Conservation (phyloP, 1,140 invertebrate species). For the Wasmannia auropunctata region DNA sequence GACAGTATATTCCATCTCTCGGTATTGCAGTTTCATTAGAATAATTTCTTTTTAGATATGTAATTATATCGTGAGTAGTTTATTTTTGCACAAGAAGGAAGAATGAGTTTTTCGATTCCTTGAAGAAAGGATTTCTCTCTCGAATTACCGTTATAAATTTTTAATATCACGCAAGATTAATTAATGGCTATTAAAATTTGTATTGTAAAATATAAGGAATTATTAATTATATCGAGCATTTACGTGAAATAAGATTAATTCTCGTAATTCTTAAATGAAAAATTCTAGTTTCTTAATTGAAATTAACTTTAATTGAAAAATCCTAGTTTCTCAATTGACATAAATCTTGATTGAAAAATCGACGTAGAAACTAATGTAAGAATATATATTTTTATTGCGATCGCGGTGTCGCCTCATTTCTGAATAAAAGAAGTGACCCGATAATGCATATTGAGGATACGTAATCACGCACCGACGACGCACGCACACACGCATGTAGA, state of each 20-base stretch:
- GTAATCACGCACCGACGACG: conserved; percentile 48
- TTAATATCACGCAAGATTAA: not conserved
- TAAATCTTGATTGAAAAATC: not conserved
- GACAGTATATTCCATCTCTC: conserved; percentile 38
- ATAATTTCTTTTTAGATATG: conserved; percentile 3
- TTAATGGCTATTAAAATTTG: not conserved
- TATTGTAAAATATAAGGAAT: not conserved
- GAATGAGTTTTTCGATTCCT: not conserved
- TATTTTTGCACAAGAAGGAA: not conserved
- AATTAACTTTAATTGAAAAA: not conserved
- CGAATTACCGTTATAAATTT: not conserved
- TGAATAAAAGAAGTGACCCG: conserved; percentile 39
- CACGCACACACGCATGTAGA: conserved; percentile 36
- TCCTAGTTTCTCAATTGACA: not conserved
- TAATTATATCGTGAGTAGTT: not conserved
- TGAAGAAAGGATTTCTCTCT: not conserved
- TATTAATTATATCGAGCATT: not conserved
- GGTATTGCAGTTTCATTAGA: conserved; percentile 42
- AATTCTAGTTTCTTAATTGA: not conserved
- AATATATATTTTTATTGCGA: not conserved
- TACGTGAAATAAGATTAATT: not conserved
- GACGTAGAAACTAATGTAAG: not conserved
- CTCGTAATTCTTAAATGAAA: not conserved
- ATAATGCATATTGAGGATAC: conserved; percentile 47
- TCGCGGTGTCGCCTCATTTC: not conserved